Base-by-base conservation (phyloP, 2,888 invertebrate genomes). In the Piscicola geometra region DNA sequence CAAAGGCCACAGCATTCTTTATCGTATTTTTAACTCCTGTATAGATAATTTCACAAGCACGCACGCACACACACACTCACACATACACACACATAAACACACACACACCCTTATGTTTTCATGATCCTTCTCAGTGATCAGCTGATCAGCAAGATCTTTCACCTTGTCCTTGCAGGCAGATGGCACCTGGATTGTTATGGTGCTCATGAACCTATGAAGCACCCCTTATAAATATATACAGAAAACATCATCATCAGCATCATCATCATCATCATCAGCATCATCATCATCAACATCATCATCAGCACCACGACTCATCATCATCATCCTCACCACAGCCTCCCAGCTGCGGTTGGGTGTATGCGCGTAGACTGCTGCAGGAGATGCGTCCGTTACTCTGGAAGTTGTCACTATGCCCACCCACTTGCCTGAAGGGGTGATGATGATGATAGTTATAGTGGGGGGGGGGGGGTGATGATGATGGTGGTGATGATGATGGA, bases 341-440 rank as follows among this genome's bases (percentile, higher is more conserved):
- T 84, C 84, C 84, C 84, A 84, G 64, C 80, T 75, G 32, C 85
- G 71, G 47, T 82, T 79, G 0, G 83, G 79, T 0, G 80, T 77
- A 72, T 83, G 81, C 0, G 85, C 84, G 78, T 84, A 85, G 12
- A 81, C 74, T 0, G 82, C 82, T 0, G 82, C 83, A 0, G 85
- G 85, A 0, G 85, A 83, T 30, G 85, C 85, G 79, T 85, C 85
- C 0, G 85, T 85, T 50, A 85, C 77, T 32, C 85, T 81, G 2
- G 85, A 81, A 2, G 82, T 84, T 1, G 85, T 82, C 1, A 85
- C 83, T 18, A 85, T 68, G 0, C 85, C 85, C 0, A 81, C 82
- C 66, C 82, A 82, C 77, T 84, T 85, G 3, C 68, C 77, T 77
- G 69, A 1, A 15, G 18, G 18, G 15, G 18, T 64, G 64, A 64